Percentiles rank a stretch among this genome's conserved stretches.
phyloP scores from a whole-genome alignment of 2,797 vertebrate species.

The Liasis olivaceus region DNA sequence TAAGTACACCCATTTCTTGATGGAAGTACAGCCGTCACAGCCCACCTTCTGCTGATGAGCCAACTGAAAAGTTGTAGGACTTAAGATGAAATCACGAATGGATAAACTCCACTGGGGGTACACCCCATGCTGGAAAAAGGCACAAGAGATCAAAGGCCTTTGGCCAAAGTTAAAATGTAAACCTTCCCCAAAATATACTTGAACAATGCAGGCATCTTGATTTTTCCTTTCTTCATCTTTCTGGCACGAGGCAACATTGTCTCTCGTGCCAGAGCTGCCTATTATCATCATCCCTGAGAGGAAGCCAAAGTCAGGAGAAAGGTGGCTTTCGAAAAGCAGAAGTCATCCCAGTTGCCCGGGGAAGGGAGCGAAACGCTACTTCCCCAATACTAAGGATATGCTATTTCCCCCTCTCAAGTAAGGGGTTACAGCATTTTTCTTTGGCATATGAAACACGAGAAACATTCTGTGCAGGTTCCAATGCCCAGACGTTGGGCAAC shows the following conservation, averaged over 20 bases:
- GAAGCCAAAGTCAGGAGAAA: background rate
- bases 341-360: background rate
- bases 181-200: too few relatives aligned
- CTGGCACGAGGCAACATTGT: too few relatives aligned
- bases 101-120: background rate
- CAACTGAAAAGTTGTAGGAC: background rate
- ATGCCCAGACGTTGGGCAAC: background rate
- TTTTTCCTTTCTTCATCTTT: background rate
- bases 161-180: background rate
- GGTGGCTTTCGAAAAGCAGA: background rate
- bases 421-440: background rate
- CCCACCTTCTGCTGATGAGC: background rate
- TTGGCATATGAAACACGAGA: background rate
- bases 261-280: background rate
- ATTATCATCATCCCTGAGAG: background rate
- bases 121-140: background rate
- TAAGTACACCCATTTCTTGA: background rate
- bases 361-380: background rate
- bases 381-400: background rate
- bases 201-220: fast-evolving
- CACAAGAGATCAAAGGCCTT: background rate
- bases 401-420: fast-evolving
- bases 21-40: too few relatives aligned
- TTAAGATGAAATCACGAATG: fast-evolving
- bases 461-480: background rate